Base-by-base conservation (phyloP, 2,888 invertebrate species). In the Drosophila hamatofila region DNA sequence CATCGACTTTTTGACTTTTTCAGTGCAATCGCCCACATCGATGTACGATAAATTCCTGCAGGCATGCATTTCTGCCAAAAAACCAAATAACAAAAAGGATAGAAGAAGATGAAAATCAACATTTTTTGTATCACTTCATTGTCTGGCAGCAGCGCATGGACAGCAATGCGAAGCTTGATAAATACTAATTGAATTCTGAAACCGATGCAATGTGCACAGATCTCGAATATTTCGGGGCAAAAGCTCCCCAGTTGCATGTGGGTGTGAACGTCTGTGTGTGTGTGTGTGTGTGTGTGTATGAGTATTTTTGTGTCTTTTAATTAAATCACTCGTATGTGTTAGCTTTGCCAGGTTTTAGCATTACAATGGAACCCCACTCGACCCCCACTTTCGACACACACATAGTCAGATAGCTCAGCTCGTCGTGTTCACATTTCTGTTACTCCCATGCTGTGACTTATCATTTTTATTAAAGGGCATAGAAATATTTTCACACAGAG, bases 391-490 rank as follows among this genome's bases (percentile, higher is more conserved):
- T 30, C 21, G 16, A 1, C 54, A 3, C 46, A n/a, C 46, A 46
- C 14, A 48, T 18, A 27, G 12, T 8, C 27, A 30, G 18, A 27
- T 39, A 23, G 18, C 51, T 39, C 6, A n/a, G 33, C 42, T 37
- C 48, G 21, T 49, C 55, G 35, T 62, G 30, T 62, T 58, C 62
- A 66, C 49, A 76, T 64, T 65, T 60, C 58, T 67, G 67, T 64
- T 68, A 79, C 78, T 76, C 65, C 71, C 78, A 54, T 60, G 51
- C 76, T 79, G 68, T 81, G 78, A 80, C 78, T 81, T 80, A 81
- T 78, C 80, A 81, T 76, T 80, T 78, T 81, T 78, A 80, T 78
- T 78, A 71, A 80, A 78, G 75, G 75, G 75, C 79, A 76, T 72
- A 72, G 69, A 80, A 78, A 80, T 78, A 80, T 80, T 80, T 80